Evolutionary conservation across 2,113 vertebrate species (phyloP), one percentile per base, ranked within the genome.

Genomic region (Verasper variegatus): DNA sequence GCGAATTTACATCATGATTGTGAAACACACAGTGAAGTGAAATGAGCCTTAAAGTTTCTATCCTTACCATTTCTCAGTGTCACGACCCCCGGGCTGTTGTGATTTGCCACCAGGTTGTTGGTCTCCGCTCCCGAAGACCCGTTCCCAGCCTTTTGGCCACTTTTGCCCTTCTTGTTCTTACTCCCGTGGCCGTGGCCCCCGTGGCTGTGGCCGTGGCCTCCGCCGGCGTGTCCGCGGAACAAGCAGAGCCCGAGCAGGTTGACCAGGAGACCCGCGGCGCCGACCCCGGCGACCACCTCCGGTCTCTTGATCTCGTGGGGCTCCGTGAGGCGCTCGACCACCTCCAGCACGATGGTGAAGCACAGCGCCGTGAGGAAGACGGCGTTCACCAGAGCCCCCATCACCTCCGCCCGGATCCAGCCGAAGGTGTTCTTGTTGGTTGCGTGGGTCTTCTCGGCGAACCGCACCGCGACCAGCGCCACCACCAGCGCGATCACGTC

Each of bases 321-420:
- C 91, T 98, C 96, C 1, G 96, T 96, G 93, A 98, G 98, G 72
- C 97, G 97, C 94, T 98, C 96, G 70, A 97, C 78, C 81, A 96
- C 97, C 94, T 99, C 97, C 90, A 98, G 94, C 37, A 98, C 92
- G 92, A 99, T 98, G 92, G 97, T 98, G 94, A 99, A 98, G 93
- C 97, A 99, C 56, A 99, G 95, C 64, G 97, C 97, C 65, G 97
- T 98, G 80, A 98, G 97, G 93, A 99, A 98, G 81, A 99, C 96
- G 56, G 97, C 98, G 90, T 98, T 98, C 76, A 98, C 97, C 71
- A 99, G 94, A 15, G 97, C 97, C n/a, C 97, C 97, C 97, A 99
- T 98, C 94, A 98, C 98, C 93, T 98, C 97, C 40, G 98, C 97
- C 57, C 97, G 97, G 92, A 99, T 97, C 97, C 97, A 99, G 21